phyloP scores from a whole-genome alignment of 2,113 vertebrate species.

The Spea multiplicata region DNA sequence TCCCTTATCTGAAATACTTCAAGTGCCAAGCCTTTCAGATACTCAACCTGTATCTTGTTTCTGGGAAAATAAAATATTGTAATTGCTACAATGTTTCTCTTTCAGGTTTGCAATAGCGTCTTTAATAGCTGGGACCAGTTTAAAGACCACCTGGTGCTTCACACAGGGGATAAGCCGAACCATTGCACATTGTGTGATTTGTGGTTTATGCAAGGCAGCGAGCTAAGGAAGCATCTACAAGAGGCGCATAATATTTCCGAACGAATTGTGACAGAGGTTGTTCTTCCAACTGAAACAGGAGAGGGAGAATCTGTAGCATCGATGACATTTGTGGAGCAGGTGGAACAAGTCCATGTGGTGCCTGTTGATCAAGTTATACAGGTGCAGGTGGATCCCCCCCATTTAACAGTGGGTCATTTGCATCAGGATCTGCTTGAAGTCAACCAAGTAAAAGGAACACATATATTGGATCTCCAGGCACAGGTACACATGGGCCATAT shows the following conservation, averaged over 20 bases:
- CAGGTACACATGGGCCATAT: slow-evolving; percentile 76
- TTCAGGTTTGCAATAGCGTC: slow-evolving; percentile 91
- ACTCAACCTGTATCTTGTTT: too few species aligned
- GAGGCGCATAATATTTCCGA: slow-evolving; percentile 79
- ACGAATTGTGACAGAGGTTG: slow-evolving; percentile 68
- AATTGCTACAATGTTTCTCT: slow-evolving; percentile 34
- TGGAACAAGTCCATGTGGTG: slow-evolving; percentile 85
- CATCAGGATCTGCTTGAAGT: slow-evolving; percentile 80
- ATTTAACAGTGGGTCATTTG: slow-evolving; percentile 76
- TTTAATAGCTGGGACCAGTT: slow-evolving; percentile 99
- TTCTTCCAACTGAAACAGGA: slow-evolving; percentile 72
- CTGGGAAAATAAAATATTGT: neutral
- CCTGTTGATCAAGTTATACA: slow-evolving; percentile 76
- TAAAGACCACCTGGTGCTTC: slow-evolving; percentile 94
- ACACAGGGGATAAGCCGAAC: slow-evolving; percentile 95
- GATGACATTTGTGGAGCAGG: slow-evolving; percentile 78
- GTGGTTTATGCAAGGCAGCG: slow-evolving; percentile 93
- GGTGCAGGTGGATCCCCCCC: slow-evolving; percentile 80
- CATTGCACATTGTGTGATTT: slow-evolving; percentile 94
- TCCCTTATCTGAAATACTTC: too few species aligned
- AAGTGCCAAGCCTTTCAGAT: too few species aligned
- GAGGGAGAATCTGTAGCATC: slow-evolving; percentile 69
- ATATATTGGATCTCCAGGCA: slow-evolving; percentile 69
- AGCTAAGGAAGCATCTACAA: slow-evolving; percentile 82
- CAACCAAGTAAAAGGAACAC: slow-evolving; percentile 67